Conservation (phyloP, 2,888 invertebrate genomes). For the Microctonus brassicae region DNA sequence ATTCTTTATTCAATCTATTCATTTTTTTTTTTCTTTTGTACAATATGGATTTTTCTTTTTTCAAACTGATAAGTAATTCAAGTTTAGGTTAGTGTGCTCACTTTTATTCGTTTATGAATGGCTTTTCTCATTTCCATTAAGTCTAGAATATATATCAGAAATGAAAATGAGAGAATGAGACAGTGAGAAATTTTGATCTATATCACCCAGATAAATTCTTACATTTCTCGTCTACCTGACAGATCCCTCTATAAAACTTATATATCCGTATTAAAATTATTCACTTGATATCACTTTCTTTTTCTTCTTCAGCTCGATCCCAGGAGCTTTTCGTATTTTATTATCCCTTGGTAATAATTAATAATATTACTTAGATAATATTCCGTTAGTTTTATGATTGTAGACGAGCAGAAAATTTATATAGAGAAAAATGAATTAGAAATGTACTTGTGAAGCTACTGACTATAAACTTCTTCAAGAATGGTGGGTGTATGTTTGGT, state of each 20-base stretch:
- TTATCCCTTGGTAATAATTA: neutral
- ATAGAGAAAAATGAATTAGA: neutral
- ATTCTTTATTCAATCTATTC: neutral
- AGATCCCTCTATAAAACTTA: neutral
- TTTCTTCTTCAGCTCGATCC: too few species aligned
- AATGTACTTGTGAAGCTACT: neutral
- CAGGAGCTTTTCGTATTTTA: neutral
- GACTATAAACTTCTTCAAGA: neutral
- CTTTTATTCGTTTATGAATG: conserved; percentile 9
- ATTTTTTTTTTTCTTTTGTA: neutral
- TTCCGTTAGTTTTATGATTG: neutral
- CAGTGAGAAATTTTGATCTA: conserved; percentile 16
- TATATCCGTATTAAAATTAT: neutral
- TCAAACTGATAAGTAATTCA: conserved; percentile 48
- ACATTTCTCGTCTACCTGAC: neutral
- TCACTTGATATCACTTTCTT: neutral
- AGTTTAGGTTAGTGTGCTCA: conserved; percentile 41
- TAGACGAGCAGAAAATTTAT: too few species aligned
- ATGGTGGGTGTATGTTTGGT: neutral
- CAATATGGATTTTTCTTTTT: neutral
- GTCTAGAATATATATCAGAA: conserved; percentile 22
- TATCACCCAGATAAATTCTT: neutral
- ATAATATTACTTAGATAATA: neutral
- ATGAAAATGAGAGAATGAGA: conserved; percentile 17
- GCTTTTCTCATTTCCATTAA: conserved; percentile 46